Evolutionary conservation across 2,888 invertebrate genomes (phyloP), one percentile per base, ranked within the genome.

Genomic region (Sipunculus nudus): DNA sequence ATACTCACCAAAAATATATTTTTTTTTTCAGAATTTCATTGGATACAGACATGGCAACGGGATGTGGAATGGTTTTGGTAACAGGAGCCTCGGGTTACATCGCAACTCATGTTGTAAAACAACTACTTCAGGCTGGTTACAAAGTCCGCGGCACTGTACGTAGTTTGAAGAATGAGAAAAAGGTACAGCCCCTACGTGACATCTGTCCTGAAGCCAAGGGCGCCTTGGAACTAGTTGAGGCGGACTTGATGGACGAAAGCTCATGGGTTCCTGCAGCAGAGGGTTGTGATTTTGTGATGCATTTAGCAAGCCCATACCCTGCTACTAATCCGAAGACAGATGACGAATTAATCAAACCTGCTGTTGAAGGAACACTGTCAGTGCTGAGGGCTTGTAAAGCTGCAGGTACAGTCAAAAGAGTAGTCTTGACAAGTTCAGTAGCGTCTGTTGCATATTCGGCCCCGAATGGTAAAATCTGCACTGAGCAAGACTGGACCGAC

Each of bases 21-120:
- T n/a, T n/a, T n/a, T n/a, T n/a, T n/a, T n/a, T n/a, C n/a, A n/a
- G n/a, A n/a, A n/a, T n/a, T n/a, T n/a, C n/a, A n/a, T n/a, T n/a
- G n/a, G n/a, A n/a, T n/a, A n/a, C n/a, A n/a, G n/a, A n/a, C n/a
- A n/a, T n/a, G n/a, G n/a, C n/a, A n/a, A n/a, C n/a, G n/a, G n/a
- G n/a, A n/a, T n/a, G n/a, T n/a, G n/a, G n/a, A n/a, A n/a, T n/a
- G 68, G 85, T 86, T 54, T 75, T 87, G 56, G 86, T 87, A 39
- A 87, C 87, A 23, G 87, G 87, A 31, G 86, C 85, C 2, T 82
- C 84, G 23, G 86, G 87, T 50, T 87, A 80, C 74, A 78, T 86
- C 53, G 86, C 84, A 25, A 77, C 84, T 16, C 86, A 86, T 68
- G 81, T 86, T 52, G 83, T 86, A 23, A 79, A 84, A 64, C 80